A percentile compares a stretch with the other conserved stretches of the same genome.
phyloP scores from a whole-genome alignment of 2,113 vertebrate species.

The Empidonax alnorum region DNA sequence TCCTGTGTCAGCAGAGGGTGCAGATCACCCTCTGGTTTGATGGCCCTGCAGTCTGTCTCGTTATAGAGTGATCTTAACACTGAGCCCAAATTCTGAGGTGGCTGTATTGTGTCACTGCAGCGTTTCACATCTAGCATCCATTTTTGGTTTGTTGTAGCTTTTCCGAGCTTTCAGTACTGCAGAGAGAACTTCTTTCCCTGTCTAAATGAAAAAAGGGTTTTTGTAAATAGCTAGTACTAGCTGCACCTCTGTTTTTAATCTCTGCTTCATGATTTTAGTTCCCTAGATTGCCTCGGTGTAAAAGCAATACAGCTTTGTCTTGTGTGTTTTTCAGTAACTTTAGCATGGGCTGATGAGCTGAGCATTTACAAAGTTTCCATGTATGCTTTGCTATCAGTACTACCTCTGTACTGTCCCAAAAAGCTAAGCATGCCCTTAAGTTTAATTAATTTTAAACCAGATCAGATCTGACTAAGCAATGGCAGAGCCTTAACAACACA shows the following conservation, averaged over 20 bases:
- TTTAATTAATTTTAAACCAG: not conserved
- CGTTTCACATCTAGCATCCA: not conserved
- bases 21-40: not conserved
- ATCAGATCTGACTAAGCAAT: not conserved
- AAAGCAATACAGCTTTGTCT: not conserved
- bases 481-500: not conserved
- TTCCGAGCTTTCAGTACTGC: not conserved
- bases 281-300: not conserved
- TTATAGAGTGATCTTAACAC: not conserved
- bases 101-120: not conserved
- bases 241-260: not conserved
- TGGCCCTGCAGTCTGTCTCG: rapidly evolving
- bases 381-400: not conserved
- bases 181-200: not conserved
- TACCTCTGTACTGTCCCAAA: not conserved
- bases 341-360: not conserved
- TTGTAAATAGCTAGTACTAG: not conserved
- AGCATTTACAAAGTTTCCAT: not conserved
- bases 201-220: not conserved
- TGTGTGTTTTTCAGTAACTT: not conserved
- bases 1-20: not conserved
- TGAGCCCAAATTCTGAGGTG: not conserved
- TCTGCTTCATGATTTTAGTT: not conserved
- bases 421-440: not conserved
- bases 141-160: not conserved